phyloP scores from a whole-genome alignment of 35 echinoderm and acorn worm species.

The Diadema setosum region DNA sequence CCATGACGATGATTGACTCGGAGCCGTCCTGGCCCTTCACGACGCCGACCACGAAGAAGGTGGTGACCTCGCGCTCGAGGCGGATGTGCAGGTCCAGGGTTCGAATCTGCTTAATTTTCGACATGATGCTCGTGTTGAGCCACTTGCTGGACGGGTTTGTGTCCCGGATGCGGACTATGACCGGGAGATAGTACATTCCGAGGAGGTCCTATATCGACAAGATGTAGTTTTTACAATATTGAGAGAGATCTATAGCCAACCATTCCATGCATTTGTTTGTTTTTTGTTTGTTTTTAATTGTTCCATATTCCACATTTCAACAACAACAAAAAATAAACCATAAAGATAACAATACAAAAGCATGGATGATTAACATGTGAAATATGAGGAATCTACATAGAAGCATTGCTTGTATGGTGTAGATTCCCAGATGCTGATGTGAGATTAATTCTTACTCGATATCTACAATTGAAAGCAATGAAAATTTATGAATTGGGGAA shows the following conservation, averaged over 20 bases:
- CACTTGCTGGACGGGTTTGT: not conserved
- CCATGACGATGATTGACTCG: not conserved
- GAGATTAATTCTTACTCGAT: no score
- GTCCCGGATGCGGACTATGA: not conserved
- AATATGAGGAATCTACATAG: no score
- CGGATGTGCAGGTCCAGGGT: not conserved
- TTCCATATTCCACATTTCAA: not conserved
- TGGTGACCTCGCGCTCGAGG: not conserved
- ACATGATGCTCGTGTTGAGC: not conserved
- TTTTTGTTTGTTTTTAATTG: not conserved
- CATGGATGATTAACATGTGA: no score
- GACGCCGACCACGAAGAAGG: not conserved
- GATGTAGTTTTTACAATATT: not conserved
- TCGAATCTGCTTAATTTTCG: not conserved
- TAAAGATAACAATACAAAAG: not conserved
- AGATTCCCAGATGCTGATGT: no score
- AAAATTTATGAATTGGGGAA: no score
- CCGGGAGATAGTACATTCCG: not conserved
- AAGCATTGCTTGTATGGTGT: no score
- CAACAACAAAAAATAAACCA: not conserved
- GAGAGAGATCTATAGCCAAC: not conserved
- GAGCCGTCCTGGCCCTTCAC: not conserved
- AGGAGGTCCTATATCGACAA: not conserved
- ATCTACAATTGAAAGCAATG: no score
- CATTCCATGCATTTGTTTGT: not conserved